phyloP scores from a whole-genome alignment of 2,113 vertebrate species.

The Todiramphus saurophagus region DNA sequence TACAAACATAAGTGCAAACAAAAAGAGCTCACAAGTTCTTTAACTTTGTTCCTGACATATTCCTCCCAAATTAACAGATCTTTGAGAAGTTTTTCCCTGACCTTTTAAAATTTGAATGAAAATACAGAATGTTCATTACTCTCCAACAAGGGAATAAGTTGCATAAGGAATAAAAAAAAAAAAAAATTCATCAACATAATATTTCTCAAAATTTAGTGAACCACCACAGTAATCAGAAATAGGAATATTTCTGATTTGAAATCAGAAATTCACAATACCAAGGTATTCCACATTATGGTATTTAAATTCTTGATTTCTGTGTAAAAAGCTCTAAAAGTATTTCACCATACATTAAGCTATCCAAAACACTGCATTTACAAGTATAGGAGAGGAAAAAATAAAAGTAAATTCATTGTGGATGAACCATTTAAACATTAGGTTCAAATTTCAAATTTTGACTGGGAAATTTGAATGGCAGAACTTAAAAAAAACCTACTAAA shows the following conservation, averaged over 20 bases:
- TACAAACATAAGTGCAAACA: neutral
- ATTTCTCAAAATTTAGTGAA: neutral
- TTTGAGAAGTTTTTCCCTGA: neutral
- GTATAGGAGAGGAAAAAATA: too few species aligned
- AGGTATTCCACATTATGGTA: neutral
- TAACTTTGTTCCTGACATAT: neutral
- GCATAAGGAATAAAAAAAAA: neutral
- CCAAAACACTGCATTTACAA: neutral
- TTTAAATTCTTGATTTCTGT: neutral
- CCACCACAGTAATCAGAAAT: neutral
- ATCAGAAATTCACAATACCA: neutral
- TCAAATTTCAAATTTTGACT: neutral
- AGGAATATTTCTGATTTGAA: neutral
- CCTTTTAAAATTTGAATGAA: neutral
- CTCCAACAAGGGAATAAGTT: neutral
- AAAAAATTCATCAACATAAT: neutral
- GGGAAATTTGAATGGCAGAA: neutral
- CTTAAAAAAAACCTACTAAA: neutral
- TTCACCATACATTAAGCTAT: neutral
- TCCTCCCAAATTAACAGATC: neutral
- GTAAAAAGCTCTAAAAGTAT: neutral
- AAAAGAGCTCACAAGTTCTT: neutral
- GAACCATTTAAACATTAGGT: neutral
- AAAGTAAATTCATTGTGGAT: neutral
- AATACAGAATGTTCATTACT: neutral